phyloP scores from a whole-genome alignment of 35 echinoderm and acorn worm species.

The Apostichopus parvimensis region DNA sequence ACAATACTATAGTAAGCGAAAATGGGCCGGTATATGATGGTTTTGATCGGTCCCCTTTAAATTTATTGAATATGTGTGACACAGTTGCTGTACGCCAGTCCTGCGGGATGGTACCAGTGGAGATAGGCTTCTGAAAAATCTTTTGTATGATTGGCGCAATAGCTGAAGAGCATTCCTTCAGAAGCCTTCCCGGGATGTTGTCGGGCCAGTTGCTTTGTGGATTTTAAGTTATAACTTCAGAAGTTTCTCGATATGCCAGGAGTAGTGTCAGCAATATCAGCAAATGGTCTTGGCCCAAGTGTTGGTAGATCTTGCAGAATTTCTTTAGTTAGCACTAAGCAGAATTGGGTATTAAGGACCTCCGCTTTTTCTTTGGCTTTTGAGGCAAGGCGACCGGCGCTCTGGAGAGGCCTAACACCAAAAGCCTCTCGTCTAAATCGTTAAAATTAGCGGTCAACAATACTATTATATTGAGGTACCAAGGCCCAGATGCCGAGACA shows the following conservation, averaged over 20 bases:
- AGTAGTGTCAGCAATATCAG: neutral
- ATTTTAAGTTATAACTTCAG: too few species aligned
- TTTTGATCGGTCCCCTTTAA: too few species aligned
- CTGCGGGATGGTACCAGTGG: neutral
- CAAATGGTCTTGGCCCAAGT: neutral
- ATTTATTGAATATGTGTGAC: neutral
- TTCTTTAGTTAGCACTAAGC: constrained; percentile 12
- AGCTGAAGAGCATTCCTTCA: neutral
- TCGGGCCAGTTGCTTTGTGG: too few species aligned
- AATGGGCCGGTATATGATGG: too few species aligned
- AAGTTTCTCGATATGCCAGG: too few species aligned
- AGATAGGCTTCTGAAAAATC: constrained; percentile 12
- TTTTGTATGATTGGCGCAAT: constrained; percentile 28
- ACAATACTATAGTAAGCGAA: too few species aligned
- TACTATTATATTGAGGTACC: too few species aligned
- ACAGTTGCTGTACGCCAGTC: constrained; percentile 8
- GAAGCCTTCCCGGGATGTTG: too few species aligned
- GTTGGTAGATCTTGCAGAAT: neutral
- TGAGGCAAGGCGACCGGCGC: too few species aligned
- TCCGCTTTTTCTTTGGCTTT: constrained; percentile 32
- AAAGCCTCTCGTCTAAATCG: neutral
- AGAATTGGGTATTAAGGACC: constrained; percentile 17
- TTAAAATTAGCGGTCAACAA: too few species aligned
- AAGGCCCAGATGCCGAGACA: too few species aligned
- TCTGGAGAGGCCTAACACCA: too few species aligned